Evolutionary conservation across 2,888 invertebrate species (phyloP), one percentile per base, ranked within the genome.

Genomic region (Caenorhabditis sp.): DNA sequence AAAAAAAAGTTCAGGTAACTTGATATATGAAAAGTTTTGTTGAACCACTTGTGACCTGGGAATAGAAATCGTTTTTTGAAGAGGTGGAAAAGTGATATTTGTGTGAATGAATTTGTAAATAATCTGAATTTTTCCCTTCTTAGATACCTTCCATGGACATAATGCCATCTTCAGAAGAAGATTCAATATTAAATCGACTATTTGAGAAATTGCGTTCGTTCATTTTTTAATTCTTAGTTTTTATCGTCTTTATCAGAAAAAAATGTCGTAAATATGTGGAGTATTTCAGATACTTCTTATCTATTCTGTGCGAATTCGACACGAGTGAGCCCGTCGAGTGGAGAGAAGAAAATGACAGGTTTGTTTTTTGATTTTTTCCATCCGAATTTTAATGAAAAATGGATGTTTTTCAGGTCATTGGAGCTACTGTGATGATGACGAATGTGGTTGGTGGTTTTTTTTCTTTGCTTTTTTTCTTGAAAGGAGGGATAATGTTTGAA

Each of bases 371-470:
- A 10, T 43, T 43, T 17, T 43, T 43, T 43, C 43, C 17, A 43
- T 10, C 43, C 2, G 43, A 17, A 17, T 43, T n/a, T 43, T 3
- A 17, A 43, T 10, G 43, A 43, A 17, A 17, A 43, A 43, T 50
- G 4, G 23, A n/a, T 60, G 10, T 63, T 63, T 71, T 68, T 4
- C 58, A 74, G 79, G 77, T 23, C 78, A 83, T 66, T 85, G 85
- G 85, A 81, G 82, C 75, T 85, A 85, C 70, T 83, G 84, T 62
- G 85, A 85, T 50, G 78, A 81, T 56, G 82, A 79, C 61, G 80
- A 75, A 27, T 83, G 82, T 63, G 84, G 84, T 60, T 38, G 62
- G 75, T 62, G 4, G 14, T 58, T 53, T 53, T 53, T 53, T n/a
- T 21, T n/a, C n/a, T n/a, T n/a, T n/a, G n/a, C n/a, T n/a, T n/a